Conservation (phyloP, 2,797 vertebrate species). For the Todus mexicanus region DNA sequence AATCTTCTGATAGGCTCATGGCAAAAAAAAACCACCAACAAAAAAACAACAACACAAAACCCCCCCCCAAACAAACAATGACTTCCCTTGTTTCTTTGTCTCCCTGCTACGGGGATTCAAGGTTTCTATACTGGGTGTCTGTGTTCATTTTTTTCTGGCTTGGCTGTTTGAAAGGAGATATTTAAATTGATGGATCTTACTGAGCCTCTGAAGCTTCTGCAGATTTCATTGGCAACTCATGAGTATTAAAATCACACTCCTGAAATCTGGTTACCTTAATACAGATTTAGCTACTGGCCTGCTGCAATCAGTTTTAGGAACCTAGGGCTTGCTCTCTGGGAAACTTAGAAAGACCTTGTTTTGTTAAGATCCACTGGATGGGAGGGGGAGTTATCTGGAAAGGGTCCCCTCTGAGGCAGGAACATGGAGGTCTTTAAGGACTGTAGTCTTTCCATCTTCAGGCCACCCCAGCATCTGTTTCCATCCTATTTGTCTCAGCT, state of each 20-base stretch:
- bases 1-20: background rate
- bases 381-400: background rate
- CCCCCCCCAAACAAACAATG: too few relatives aligned
- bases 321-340: background rate
- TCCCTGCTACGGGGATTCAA: background rate
- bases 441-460: background rate
- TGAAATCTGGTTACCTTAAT: background rate
- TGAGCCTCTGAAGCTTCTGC: background rate
- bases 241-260: background rate
- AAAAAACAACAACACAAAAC: too few relatives aligned
- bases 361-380: background rate
- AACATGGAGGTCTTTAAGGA: background rate
- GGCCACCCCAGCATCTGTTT: background rate
- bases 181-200: background rate
- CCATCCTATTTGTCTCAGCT: background rate
- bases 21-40: too few relatives aligned
- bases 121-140: background rate
- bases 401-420: background rate
- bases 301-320: background rate
- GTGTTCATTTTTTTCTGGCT: background rate
- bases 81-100: background rate
- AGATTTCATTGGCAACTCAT: background rate
- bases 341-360: background rate
- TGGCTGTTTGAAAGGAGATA: background rate
- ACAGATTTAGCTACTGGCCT: background rate